Percentiles rank a stretch among this genome's conserved stretches.
Conservation (phyloP, 2,797 vertebrate genomes). For the Prunella strophiata region DNA sequence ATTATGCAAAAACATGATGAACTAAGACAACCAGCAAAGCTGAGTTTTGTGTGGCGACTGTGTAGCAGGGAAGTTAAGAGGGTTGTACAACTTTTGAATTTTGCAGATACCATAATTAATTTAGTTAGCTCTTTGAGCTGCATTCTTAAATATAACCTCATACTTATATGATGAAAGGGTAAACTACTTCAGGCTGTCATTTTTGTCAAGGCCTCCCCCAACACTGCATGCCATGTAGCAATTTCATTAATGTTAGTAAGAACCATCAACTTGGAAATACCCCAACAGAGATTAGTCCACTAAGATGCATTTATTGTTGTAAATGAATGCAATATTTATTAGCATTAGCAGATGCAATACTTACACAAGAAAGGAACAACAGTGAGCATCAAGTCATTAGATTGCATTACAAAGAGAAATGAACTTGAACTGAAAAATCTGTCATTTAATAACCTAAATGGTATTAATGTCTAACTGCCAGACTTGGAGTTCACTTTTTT, state of each 20-base stretch:
- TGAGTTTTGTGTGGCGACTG: neutral
- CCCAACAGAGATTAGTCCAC: neutral
- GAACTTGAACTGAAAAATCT: neutral
- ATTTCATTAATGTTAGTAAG: constrained; percentile 50
- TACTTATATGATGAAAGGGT: neutral
- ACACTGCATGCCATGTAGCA: neutral
- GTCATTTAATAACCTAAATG: neutral
- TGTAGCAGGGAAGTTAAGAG: neutral
- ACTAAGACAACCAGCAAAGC: neutral
- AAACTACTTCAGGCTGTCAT: neutral
- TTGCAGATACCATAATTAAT: neutral
- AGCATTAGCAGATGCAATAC: neutral
- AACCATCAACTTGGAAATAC: constrained; percentile 13
- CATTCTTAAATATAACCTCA: neutral
- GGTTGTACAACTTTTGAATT: neutral
- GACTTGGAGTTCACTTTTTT: neutral
- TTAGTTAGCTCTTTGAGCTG: neutral
- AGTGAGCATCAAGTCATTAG: neutral
- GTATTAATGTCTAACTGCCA: neutral
- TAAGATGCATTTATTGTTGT: constrained; percentile 27
- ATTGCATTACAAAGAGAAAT: neutral
- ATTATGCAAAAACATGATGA: neutral
- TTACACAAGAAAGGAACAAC: constrained; percentile 9
- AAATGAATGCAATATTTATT: constrained; percentile 32
- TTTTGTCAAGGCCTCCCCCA: neutral